These are phyloP conservation scores for Leiothrix lutea DNA, from an alignment of 2,113 vertebrate species.

Conservation along the genomic window DNA sequence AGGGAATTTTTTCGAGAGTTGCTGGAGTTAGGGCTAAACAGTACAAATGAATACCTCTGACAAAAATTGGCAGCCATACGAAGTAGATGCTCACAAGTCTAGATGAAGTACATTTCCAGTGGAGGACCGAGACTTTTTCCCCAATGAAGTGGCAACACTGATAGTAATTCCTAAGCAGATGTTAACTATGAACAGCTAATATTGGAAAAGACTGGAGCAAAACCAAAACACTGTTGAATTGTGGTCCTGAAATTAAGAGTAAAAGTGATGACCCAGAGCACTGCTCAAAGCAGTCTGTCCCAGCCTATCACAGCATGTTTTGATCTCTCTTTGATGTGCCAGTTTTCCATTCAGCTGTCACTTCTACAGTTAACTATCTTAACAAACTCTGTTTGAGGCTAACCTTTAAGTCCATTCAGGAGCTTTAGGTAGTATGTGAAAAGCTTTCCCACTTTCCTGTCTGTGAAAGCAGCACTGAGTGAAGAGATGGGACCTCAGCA, in stretches of 20 bases:
- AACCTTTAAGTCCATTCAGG: neutral
- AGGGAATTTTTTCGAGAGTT: neutral
- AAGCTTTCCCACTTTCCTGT: neutral
- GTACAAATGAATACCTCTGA: neutral
- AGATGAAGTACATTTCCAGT: accelerated
- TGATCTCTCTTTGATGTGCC: neutral
- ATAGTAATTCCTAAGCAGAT: neutral
- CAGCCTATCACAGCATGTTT: neutral
- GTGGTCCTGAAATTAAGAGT: neutral
- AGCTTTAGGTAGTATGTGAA: neutral
- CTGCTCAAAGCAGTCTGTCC: neutral
- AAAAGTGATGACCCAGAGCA: neutral
- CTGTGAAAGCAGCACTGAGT: neutral
- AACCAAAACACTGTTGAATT: neutral
- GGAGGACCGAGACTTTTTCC: neutral
- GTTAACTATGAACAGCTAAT: neutral
- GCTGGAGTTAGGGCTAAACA: neutral
- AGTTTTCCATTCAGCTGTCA: neutral
- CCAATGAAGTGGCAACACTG: neutral
- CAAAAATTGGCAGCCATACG: neutral
- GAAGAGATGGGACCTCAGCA: neutral
- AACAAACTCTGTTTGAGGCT: neutral
- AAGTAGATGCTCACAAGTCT: neutral
- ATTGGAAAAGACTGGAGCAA: neutral
- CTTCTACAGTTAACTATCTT: neutral